phyloP scores from a whole-genome alignment of 2,888 invertebrate species.

The Ashinkailepas kermadecensis region DNA sequence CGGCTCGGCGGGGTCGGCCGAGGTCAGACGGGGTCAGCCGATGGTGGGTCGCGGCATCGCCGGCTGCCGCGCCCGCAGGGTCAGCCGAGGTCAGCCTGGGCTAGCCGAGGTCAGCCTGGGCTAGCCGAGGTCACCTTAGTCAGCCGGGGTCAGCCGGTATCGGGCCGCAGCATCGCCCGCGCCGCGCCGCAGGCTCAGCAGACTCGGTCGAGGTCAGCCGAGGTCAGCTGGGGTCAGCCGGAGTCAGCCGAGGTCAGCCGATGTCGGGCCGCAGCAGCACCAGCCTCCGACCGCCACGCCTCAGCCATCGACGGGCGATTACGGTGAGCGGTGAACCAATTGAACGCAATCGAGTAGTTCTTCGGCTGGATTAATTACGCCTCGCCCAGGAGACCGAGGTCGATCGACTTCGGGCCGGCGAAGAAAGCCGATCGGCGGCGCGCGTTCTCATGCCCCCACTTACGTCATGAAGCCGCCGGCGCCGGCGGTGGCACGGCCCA shows the following conservation, averaged over 20 bases:
- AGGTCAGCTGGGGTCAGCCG: background rate
- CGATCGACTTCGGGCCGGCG: background rate
- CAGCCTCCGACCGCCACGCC: background rate
- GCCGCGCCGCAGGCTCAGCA: too few species aligned
- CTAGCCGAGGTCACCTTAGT: too few species aligned
- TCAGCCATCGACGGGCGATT: background rate
- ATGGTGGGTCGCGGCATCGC: too few species aligned
- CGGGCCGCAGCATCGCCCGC: too few species aligned
- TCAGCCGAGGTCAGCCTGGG: too few species aligned
- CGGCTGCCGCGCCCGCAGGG: too few species aligned
- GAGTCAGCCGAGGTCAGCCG: background rate
- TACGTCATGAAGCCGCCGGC: background rate
- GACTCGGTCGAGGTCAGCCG: background rate
- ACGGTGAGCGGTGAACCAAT: background rate
- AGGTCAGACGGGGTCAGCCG: background rate
- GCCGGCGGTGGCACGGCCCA: too few species aligned
- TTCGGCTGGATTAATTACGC: background rate
- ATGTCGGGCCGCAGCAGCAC: too few species aligned
- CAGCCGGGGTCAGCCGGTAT: too few species aligned
- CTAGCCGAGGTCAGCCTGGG: too few species aligned
- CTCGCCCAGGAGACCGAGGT: background rate
- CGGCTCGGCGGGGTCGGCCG: background rate
- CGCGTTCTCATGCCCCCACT: background rate
- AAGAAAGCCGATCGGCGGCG: background rate
- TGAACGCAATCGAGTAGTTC: conserved; percentile 8